These are phyloP conservation scores for Morone saxatilis DNA, from an alignment of 2,113 vertebrate genomes.

Conservation along the genomic window DNA sequence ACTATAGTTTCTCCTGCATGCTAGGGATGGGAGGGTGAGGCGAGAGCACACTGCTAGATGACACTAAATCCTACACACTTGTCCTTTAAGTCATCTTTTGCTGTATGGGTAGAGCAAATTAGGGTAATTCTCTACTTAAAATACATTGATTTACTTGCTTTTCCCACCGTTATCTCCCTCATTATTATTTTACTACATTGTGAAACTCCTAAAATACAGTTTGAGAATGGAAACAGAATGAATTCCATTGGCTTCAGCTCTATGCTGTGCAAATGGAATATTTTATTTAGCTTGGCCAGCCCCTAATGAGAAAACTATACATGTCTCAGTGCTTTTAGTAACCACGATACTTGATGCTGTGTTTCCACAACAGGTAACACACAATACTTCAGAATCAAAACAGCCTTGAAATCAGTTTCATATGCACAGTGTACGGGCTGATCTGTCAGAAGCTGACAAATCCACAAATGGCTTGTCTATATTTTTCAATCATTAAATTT, in stretches of 20 bases:
- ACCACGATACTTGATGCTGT: conserved; percentile 8
- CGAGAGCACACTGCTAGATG: no score
- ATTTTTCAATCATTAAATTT: conserved; percentile 63
- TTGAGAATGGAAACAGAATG: conserved; percentile 55
- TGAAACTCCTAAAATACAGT: conserved; percentile 38
- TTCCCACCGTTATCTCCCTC: conserved; percentile 34
- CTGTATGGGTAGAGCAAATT: background rate
- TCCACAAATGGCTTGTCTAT: conserved; percentile 41
- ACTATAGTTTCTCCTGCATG: no score
- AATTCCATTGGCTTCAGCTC: conserved; percentile 50
- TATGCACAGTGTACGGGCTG: conserved; percentile 9
- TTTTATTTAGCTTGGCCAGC: conserved; percentile 43
- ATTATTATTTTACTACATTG: conserved; percentile 60
- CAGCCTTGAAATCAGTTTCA: conserved; percentile 49
- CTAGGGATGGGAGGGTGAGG: no score
- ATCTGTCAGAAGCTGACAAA: conserved; percentile 40
- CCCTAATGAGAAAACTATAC: conserved; percentile 33
- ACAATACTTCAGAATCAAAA: conserved; percentile 7
- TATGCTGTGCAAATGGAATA: conserved; percentile 40
- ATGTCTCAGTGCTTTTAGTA: conserved; percentile 19
- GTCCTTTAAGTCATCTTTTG: background rate
- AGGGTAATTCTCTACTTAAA: conserved; percentile 41
- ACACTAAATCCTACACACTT: no score
- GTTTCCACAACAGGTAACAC: conserved; percentile 64
- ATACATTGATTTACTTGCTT: conserved; percentile 38